phyloP scores from a whole-genome alignment of 2,797 vertebrate species.

The Acanthurus leucopareius region DNA sequence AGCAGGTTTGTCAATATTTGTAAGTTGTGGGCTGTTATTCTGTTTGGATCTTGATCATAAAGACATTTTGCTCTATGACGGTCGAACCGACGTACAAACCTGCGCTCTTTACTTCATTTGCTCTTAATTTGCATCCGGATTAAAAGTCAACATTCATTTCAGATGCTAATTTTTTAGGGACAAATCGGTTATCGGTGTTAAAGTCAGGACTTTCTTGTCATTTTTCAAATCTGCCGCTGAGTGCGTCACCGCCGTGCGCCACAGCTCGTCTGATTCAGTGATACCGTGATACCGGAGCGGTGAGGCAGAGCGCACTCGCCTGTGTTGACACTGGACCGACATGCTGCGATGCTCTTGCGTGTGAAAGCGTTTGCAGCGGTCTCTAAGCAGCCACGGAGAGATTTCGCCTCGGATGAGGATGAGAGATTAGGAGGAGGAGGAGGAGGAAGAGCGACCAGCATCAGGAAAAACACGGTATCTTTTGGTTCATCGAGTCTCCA shows the following conservation, averaged over 20 bases:
- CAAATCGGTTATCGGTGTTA: not conserved
- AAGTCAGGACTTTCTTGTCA: too few species aligned
- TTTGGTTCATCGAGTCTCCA: slow-evolving; percentile 57
- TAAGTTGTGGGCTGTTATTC: not conserved
- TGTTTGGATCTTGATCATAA: not conserved
- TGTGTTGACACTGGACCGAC: slow-evolving; percentile 64
- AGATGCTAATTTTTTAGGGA: not conserved
- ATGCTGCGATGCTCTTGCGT: slow-evolving; percentile 70
- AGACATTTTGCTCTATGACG: not conserved
- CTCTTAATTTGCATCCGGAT: not conserved
- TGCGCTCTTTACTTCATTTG: not conserved
- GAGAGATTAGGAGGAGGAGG: slow-evolving; percentile 41
- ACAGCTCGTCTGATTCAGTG: slow-evolving; percentile 5
- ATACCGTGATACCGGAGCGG: slow-evolving; percentile 5
- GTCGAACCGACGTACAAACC: not conserved
- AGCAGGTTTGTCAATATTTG: not conserved
- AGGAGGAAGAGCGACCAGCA: slow-evolving; percentile 31
- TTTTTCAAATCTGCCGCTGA: slow-evolving; percentile 63
- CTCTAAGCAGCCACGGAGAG: slow-evolving; percentile 43
- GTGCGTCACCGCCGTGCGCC: slow-evolving; percentile 68
- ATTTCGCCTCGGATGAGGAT: slow-evolving; percentile 53
- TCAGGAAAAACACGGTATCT: slow-evolving; percentile 16
- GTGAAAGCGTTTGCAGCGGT: slow-evolving; percentile 53
- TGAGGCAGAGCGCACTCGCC: slow-evolving; percentile 51
- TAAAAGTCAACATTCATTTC: not conserved